Conservation (phyloP, 2,113 vertebrate genomes). For the Rousettus leschenaultii region DNA sequence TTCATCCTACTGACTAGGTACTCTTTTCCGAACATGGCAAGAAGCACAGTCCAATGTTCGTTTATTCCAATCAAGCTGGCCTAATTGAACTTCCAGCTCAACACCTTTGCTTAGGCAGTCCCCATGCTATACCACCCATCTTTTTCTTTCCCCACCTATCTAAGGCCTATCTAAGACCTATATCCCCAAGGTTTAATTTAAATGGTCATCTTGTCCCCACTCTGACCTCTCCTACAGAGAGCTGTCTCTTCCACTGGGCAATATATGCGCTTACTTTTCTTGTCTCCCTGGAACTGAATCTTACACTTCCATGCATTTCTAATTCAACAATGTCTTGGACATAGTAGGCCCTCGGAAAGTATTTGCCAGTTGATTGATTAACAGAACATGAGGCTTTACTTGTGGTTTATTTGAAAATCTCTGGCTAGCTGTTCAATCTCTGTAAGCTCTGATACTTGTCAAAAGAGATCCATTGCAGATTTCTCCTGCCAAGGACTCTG, state of each 20-base stretch:
- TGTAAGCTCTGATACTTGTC: background rate
- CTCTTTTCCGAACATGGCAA: background rate
- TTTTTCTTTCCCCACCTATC: background rate
- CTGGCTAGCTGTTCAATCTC: background rate
- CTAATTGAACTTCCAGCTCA: background rate
- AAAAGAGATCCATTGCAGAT: constrained; percentile 40
- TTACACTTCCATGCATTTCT: background rate
- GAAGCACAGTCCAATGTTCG: background rate
- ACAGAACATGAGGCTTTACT: background rate
- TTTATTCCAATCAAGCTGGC: background rate
- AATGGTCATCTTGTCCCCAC: background rate
- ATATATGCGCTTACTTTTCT: background rate
- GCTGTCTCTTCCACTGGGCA: background rate
- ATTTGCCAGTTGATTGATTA: background rate
- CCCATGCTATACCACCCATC: background rate
- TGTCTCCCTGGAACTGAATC: background rate
- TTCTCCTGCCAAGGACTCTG: background rate
- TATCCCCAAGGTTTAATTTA: background rate
- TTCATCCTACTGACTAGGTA: background rate
- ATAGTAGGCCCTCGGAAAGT: constrained; percentile 20
- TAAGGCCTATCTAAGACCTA: background rate
- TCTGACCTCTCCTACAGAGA: background rate
- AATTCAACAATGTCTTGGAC: background rate
- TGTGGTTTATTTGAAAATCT: constrained; percentile 37
- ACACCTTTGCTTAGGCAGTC: background rate